phyloP scores from a whole-genome alignment of 1,140 invertebrate species.

The Habropoda laboriosa region DNA sequence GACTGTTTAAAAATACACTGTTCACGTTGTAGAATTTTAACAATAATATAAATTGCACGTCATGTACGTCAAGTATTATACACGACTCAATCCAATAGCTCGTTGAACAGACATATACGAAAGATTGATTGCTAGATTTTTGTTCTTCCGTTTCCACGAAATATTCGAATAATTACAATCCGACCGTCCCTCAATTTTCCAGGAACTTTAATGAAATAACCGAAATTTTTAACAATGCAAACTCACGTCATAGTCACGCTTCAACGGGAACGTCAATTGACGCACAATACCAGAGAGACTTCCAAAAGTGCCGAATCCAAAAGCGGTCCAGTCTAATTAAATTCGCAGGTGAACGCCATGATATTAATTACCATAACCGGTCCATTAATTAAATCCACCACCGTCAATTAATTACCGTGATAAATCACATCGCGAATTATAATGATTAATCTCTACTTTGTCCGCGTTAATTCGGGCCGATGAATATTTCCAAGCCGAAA shows the following conservation, averaged over 20 bases:
- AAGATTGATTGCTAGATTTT: too few relatives aligned
- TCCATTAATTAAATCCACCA: conserved; percentile 24
- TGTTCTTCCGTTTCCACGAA: not conserved
- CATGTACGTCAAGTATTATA: too few relatives aligned
- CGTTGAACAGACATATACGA: too few relatives aligned
- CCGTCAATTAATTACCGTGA: conserved; percentile 17
- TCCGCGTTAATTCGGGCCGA: not conserved
- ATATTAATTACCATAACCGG: conserved; percentile 12
- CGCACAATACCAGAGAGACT: too few relatives aligned
- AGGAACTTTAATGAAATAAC: not conserved
- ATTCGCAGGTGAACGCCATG: not conserved
- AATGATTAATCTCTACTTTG: conserved; percentile 25
- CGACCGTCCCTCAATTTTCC: not conserved
- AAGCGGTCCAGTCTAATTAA: not conserved
- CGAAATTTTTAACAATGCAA: not conserved
- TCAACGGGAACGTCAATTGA: not conserved
- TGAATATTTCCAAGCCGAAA: not conserved
- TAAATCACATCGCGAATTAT: conserved; percentile 17
- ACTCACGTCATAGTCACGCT: too few relatives aligned
- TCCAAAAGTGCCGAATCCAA: not conserved
- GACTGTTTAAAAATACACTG: too few relatives aligned
- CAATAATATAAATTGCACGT: too few relatives aligned
- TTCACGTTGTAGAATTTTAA: too few relatives aligned
- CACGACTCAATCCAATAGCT: too few relatives aligned
- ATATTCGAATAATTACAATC: too few relatives aligned